Conservation (phyloP, 2,113 vertebrate genomes). For the Eptatretus burgeri region DNA sequence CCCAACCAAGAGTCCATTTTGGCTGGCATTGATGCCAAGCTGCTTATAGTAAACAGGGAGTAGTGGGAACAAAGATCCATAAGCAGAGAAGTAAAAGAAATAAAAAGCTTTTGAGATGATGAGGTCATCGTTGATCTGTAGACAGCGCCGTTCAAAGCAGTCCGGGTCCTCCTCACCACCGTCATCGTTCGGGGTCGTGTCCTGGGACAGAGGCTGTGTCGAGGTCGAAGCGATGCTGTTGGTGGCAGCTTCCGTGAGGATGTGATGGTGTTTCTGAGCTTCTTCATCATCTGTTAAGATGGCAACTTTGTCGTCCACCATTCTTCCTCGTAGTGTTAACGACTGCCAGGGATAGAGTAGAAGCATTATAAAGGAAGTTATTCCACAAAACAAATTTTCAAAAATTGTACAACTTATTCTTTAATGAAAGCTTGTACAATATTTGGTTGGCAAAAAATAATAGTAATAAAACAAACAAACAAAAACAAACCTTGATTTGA, state of each 20-base stretch:
- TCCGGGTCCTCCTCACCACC: constrained; percentile 19
- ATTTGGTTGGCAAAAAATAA: no score
- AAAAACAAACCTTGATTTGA: no score
- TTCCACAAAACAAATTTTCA: no score
- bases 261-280: constrained; percentile 60
- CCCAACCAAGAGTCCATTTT: constrained; percentile 64
- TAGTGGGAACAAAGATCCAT: constrained; percentile 72
- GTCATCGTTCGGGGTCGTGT: constrained; percentile 12
- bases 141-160: constrained; percentile 51
- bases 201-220: constrained; percentile 13
- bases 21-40: constrained; percentile 60
- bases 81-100: constrained; percentile 90
- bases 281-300: constrained; percentile 85
- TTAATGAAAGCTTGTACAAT: no score
- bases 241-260: constrained; percentile 35
- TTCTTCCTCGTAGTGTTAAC: no score
- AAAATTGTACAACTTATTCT: no score
- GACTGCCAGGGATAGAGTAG: no score
- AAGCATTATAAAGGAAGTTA: no score
- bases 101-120: constrained; percentile 88
- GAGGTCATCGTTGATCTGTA: constrained; percentile 49
- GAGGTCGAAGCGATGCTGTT: constrained; percentile 15
- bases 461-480: no score
- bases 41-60: constrained; percentile 79
- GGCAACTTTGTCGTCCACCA: constrained; percentile 44